These are phyloP conservation scores for Drosophila limbata DNA, from an alignment of 2,888 invertebrate species.

Conservation along the genomic window DNA sequence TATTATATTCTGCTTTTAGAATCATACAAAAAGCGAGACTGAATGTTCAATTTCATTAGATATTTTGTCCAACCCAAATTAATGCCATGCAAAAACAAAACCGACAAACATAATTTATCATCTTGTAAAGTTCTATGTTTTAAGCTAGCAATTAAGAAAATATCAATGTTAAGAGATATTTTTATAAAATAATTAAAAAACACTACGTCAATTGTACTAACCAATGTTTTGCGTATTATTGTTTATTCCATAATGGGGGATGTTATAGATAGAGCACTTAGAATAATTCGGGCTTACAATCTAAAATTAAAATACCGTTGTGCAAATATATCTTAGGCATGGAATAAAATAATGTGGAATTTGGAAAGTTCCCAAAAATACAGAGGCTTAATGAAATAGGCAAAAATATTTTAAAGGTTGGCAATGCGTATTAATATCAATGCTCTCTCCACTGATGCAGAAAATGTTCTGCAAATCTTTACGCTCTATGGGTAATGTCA, in stretches of 20 bases:
- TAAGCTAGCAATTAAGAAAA: constrained; percentile 12
- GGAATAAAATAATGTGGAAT: no score
- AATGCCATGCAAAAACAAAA: constrained; percentile 39
- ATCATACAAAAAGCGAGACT: constrained; percentile 45
- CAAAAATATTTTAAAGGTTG: no score
- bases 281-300: neutral
- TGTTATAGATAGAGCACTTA: neutral
- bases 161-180: constrained; percentile 4
- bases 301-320: neutral
- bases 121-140: constrained; percentile 20
- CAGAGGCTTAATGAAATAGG: no score
- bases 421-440: no score
- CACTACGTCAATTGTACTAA: constrained; percentile 32
- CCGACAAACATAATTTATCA: constrained; percentile 43
- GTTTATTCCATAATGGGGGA: neutral
- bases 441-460: no score
- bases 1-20: constrained; percentile 42
- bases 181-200: constrained; percentile 14
- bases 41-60: constrained; percentile 41
- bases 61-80: constrained; percentile 31
- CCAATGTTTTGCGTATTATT: constrained; percentile 2
- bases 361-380: no score
- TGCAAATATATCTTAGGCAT: no score
- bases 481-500: no score
- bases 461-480: no score